phyloP scores from a whole-genome alignment of 2,888 invertebrate genomes.

The Synanthedon tipuliformis region DNA sequence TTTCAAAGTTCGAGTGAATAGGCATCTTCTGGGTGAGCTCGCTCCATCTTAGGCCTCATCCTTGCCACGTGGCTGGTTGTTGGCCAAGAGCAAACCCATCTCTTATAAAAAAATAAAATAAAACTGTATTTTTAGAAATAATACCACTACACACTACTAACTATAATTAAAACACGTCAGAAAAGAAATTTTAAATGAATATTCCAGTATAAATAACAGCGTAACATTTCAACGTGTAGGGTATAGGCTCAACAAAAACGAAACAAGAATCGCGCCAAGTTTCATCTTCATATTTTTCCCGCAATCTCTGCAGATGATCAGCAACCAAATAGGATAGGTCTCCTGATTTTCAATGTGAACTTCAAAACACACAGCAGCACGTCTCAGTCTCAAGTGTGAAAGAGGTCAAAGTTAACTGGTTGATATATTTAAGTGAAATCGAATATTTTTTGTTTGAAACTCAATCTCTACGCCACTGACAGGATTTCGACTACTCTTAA shows the following conservation, averaged over 20 bases:
- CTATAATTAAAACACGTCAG: no score
- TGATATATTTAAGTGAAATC: slow-evolving; percentile 21
- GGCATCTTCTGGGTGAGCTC: no score
- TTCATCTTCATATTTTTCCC: slow-evolving; percentile 33
- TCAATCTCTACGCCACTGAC: slow-evolving; percentile 9
- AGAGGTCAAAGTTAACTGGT: slow-evolving; percentile 7
- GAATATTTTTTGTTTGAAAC: slow-evolving; percentile 21
- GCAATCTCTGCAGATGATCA: slow-evolving; percentile 22
- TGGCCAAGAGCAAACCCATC: no score
- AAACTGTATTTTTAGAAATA: no score
- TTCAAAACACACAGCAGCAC: background rate
- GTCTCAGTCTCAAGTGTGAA: background rate
- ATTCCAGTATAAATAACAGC: no score
- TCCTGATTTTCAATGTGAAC: slow-evolving; percentile 1
- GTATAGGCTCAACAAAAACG: slow-evolving; percentile 21
- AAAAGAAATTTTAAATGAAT: no score
- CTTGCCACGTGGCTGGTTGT: no score
- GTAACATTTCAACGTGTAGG: no score
- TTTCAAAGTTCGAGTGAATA: no score
- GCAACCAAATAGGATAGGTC: slow-evolving; percentile 5
- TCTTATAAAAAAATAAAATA: no score
- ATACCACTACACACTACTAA: no score
- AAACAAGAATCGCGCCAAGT: slow-evolving; percentile 21
- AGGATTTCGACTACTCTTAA: slow-evolving; percentile 5
- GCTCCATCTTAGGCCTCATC: no score